Conservation (phyloP, 2,888 invertebrate genomes). For the Drosophila meridiana region DNA sequence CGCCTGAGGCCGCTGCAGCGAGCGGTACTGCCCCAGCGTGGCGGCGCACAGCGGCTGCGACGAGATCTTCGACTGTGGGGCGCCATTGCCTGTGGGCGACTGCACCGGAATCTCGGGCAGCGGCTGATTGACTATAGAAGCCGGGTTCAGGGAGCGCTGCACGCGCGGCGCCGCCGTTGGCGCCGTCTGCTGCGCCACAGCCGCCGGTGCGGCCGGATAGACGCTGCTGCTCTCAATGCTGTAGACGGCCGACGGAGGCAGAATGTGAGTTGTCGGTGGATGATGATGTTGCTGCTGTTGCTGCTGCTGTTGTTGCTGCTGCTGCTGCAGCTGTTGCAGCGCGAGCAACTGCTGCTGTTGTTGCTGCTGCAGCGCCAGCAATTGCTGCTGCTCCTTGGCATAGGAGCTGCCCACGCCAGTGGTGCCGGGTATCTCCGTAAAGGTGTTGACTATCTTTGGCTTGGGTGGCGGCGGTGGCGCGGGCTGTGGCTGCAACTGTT, state of each 20-base stretch:
- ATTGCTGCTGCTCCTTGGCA: conserved; percentile 80
- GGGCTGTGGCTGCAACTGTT: conserved; percentile 67
- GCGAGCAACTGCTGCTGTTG: conserved; percentile 67
- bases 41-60: conserved; percentile 85
- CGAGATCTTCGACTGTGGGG: conserved; percentile 81
- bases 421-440: conserved; percentile 85
- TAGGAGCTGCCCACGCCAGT: conserved; percentile 84
- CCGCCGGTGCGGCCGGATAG: conserved; percentile 51
- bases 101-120: conserved; percentile 85
- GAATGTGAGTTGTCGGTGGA: conserved; percentile 81
- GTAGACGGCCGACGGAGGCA: conserved; percentile 84
- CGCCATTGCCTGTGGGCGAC: conserved; percentile 41
- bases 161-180: conserved; percentile 65
- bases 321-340: conserved; percentile 66
- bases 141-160: conserved; percentile 78
- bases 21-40: conserved; percentile 87
- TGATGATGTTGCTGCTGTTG: conserved; percentile 74
- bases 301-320: conserved; percentile 71
- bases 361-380: conserved; percentile 59
- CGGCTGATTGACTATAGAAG: conserved; percentile 85
- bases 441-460: conserved; percentile 83
- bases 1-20: conserved; percentile 86
- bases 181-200: conserved; percentile 43
- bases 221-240: conserved; percentile 83
- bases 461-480: conserved; percentile 81